These are phyloP conservation scores for Notamacropus eugenii DNA, from an alignment of 2,797 vertebrate species.

Conservation along the genomic window DNA sequence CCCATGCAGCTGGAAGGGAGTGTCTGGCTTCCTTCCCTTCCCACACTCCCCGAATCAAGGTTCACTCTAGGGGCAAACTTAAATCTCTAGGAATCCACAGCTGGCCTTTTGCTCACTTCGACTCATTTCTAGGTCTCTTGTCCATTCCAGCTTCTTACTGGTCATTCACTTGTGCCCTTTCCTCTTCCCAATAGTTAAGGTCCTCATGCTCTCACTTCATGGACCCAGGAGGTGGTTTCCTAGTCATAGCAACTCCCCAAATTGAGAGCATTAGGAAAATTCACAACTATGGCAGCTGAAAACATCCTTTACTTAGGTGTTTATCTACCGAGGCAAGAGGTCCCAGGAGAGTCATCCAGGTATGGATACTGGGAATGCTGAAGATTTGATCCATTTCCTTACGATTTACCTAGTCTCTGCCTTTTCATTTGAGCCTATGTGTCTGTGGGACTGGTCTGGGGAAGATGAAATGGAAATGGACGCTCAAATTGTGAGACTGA, in stretches of 20 bases:
- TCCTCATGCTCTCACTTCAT: neutral
- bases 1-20: neutral
- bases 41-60: neutral
- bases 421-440: neutral
- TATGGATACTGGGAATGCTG: neutral
- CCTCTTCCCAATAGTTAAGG: neutral
- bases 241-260: neutral
- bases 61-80: neutral
- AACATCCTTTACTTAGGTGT: neutral
- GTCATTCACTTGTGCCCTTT: neutral
- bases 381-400: neutral
- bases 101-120: neutral
- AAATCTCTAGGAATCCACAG: neutral
- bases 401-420: neutral
- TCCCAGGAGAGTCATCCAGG: neutral
- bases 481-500: neutral
- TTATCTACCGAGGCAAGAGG: neutral
- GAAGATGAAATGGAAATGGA: neutral
- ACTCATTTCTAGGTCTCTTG: neutral
- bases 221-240: neutral
- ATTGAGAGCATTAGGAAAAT: neutral
- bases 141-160: neutral
- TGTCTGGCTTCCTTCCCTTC: neutral
- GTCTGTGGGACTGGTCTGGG: neutral
- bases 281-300: neutral